Percentiles rank a stretch among this genome's conserved stretches.
phyloP scores from a whole-genome alignment of 2,888 invertebrate species.

The Lasioglossum vierecki region DNA sequence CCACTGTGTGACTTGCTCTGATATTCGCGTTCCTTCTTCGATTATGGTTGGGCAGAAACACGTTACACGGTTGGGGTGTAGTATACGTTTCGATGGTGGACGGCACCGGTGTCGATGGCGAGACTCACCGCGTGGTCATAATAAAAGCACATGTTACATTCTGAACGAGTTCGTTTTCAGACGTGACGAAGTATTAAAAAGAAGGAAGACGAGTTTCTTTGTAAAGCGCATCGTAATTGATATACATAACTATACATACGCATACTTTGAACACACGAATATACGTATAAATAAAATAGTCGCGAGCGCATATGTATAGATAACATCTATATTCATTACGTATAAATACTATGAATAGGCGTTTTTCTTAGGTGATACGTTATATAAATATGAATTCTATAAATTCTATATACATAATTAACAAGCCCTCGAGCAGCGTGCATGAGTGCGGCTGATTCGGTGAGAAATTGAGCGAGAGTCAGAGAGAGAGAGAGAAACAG shows the following conservation, averaged over 20 bases:
- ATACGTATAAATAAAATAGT: slow-evolving; percentile 62
- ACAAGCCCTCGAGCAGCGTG: not conserved
- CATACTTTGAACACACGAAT: slow-evolving; percentile 61
- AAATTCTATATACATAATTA: slow-evolving; percentile 52
- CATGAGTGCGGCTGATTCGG: not conserved
- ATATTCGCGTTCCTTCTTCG: not conserved
- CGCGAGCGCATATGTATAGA: slow-evolving; percentile 52
- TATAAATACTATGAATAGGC: slow-evolving; percentile 71
- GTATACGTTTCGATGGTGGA: slow-evolving; percentile 17
- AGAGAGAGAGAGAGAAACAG: not conserved
- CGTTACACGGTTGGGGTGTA: not conserved
- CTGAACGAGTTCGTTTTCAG: slow-evolving; percentile 37
- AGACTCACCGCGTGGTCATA: slow-evolving; percentile 50
- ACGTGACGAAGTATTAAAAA: not conserved
- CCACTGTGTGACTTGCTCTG: not conserved
- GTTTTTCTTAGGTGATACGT: slow-evolving; percentile 57
- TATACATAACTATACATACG: slow-evolving; percentile 48
- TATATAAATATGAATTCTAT: slow-evolving; percentile 68
- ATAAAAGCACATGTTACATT: slow-evolving; percentile 34
- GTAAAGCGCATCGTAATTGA: slow-evolving; percentile 32
- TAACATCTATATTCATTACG: slow-evolving; percentile 65
- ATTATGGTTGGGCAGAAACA: not conserved
- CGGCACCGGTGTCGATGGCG: slow-evolving; percentile 49
- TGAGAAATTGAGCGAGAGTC: not conserved
- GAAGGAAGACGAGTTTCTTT: slow-evolving; percentile 4